Conservation (phyloP, 1,140 invertebrate species). For the Hydropsyche tenuis region DNA sequence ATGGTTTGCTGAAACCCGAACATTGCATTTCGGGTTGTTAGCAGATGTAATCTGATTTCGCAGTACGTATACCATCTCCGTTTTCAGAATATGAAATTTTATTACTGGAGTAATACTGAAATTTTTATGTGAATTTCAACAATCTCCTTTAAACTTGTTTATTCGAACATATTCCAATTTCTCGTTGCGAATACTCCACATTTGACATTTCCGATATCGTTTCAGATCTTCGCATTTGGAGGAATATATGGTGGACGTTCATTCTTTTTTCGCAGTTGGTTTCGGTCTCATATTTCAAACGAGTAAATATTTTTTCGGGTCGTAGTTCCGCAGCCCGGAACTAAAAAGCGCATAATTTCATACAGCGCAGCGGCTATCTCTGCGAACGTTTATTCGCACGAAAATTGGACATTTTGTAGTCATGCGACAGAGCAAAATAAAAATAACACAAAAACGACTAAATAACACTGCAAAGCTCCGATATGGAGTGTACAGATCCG, state of each 20-base stretch:
- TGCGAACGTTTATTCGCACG: conserved; percentile 29
- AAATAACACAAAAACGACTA: background rate
- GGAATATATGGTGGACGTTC: background rate
- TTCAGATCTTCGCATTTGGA: background rate
- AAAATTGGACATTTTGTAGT: conserved; percentile 32
- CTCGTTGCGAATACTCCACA: background rate
- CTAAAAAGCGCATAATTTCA: conserved; percentile 23
- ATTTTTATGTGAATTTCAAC: too few relatives aligned
- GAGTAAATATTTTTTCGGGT: conserved; percentile 10
- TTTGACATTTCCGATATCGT: background rate
- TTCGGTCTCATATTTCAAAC: background rate
- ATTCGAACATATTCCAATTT: too few relatives aligned
- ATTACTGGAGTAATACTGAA: too few relatives aligned
- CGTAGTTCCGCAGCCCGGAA: background rate
- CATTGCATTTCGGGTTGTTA: conserved; percentile 4
- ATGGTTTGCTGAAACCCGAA: conserved; percentile 14
- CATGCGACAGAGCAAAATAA: background rate
- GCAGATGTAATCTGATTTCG: conserved; percentile 14
- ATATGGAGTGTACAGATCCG: background rate
- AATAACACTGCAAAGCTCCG: conserved; percentile 19
- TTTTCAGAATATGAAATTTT: too few relatives aligned
- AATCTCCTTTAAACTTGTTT: too few relatives aligned
- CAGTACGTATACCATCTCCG: too few relatives aligned
- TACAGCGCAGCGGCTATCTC: conserved; percentile 21
- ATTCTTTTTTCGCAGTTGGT: background rate